phyloP scores from a whole-genome alignment of 2,888 invertebrate genomes.

The Chirona hameri region DNA sequence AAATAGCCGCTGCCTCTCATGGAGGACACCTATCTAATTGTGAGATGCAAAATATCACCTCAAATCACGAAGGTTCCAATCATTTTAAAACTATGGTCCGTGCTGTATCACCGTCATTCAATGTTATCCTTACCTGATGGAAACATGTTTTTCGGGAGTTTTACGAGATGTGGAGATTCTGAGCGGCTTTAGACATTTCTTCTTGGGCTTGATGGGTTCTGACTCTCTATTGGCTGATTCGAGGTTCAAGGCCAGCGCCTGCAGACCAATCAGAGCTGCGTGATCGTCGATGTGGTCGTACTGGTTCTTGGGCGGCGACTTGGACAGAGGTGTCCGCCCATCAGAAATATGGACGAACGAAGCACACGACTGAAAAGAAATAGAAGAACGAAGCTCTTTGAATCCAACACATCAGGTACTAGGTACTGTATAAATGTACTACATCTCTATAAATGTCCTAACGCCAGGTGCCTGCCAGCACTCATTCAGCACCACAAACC shows the following conservation, averaged over 20 bases:
- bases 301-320: background rate
- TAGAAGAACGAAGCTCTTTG: too few relatives aligned
- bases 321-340: background rate
- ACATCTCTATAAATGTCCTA: too few relatives aligned
- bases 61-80: too few relatives aligned
- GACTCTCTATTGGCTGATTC: background rate
- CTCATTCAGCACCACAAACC: too few relatives aligned
- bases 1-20: too few relatives aligned
- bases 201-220: background rate
- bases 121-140: background rate
- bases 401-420: too few relatives aligned
- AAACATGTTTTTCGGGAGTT: background rate
- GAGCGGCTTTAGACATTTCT: background rate
- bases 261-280: slow-evolving; percentile 22
- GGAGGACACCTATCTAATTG: too few relatives aligned
- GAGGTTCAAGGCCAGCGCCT: slow-evolving; percentile 8
- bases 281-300: background rate
- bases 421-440: too few relatives aligned
- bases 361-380: slow-evolving; percentile 4
- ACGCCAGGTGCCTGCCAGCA: too few relatives aligned
- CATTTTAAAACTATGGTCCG: too few relatives aligned
- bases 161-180: background rate
- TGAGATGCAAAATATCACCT: too few relatives aligned
- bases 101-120: background rate
- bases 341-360: background rate